Evolutionary conservation across 2,113 vertebrate genomes (phyloP), one percentile per base, ranked within the genome.

Genomic region (Hipposideros armiger): DNA sequence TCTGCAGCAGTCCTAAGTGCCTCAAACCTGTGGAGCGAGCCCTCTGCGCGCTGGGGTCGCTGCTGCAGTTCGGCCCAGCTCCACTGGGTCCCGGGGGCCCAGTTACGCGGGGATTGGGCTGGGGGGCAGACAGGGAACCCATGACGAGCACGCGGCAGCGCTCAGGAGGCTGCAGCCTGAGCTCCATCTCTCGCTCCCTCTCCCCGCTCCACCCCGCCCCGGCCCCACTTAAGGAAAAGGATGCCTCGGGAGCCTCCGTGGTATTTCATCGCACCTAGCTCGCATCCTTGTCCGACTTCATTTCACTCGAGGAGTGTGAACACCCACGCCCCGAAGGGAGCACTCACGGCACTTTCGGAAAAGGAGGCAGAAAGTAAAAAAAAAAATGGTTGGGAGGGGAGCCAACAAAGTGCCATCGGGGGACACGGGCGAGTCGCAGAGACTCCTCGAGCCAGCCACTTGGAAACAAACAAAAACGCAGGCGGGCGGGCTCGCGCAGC

Each of bases 351-450:
- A 14, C 36, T 47, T 88, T 58, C 19, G 28, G 58, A 40, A 92
- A 82, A 83, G 17, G 19, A 76, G 60, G 60, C 67, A 17, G 70
- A 82, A 84, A 96, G 95, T 94, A n/a, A n/a, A n/a, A n/a, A n/a
- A 54, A 30, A 47, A 24, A 5, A 5, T 1, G 30, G 14, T 26
- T 8, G 15, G 72, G 9, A 5, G 11, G 92, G 11, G 30, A 7
- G 56, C 42, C 30, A 20, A 36, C 88, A 7, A 20, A 42, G 30
- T 1, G 30, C 50, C 54, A 5, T 42, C 2, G 24, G n/a, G 36
- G 77, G 80, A 73, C 52, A 0, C n/a, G 0, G 24, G 76, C 3
- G 40, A 11, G 30, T 24, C 20, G 30, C 87, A 7, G 42, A 67
- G 56, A 17, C n/a, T 84, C 9, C 58, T 32, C 0, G 20, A n/a